phyloP scores from a whole-genome alignment of 2,797 vertebrate species.

The Sebastes oblongus region DNA sequence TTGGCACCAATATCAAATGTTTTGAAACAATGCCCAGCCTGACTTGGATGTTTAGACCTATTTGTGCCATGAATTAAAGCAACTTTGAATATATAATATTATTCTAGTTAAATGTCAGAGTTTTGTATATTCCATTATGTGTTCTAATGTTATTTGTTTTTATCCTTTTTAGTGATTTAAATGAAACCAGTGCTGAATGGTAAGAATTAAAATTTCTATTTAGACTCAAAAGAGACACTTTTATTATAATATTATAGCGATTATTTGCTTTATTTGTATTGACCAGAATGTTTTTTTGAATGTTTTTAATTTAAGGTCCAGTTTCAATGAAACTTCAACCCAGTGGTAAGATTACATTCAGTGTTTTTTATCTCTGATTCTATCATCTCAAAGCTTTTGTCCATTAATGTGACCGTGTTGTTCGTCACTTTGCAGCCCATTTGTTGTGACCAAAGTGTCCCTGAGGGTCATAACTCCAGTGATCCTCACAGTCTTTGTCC shows the following conservation, averaged over 20 bases:
- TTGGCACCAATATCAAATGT: too few relatives aligned
- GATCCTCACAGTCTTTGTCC: constrained; percentile 92
- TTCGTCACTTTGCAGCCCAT: constrained; percentile 74
- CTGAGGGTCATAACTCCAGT: constrained; percentile 93
- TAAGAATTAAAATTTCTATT: constrained; percentile 54
- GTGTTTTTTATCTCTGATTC: neutral
- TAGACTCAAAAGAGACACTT: neutral
- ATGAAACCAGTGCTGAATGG: constrained; percentile 78
- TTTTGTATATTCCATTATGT: neutral
- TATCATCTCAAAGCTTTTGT: neutral
- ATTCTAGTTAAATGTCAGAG: neutral
- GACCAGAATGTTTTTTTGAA: neutral
- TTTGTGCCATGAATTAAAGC: neutral
- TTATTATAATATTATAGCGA: neutral
- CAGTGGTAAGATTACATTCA: constrained; percentile 75
- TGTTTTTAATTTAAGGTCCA: constrained; percentile 67
- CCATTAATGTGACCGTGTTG: neutral
- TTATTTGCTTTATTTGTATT: neutral
- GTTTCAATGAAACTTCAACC: constrained; percentile 83
- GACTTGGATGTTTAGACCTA: neutral
- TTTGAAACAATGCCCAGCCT: too few relatives aligned
- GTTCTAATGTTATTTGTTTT: neutral
- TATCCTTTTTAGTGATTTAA: constrained; percentile 75
- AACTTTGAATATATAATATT: neutral
- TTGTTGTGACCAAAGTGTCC: constrained; percentile 88